These are phyloP conservation scores for Bubo scandiacus DNA, from an alignment of 2,113 vertebrate genomes.

Conservation along the genomic window DNA sequence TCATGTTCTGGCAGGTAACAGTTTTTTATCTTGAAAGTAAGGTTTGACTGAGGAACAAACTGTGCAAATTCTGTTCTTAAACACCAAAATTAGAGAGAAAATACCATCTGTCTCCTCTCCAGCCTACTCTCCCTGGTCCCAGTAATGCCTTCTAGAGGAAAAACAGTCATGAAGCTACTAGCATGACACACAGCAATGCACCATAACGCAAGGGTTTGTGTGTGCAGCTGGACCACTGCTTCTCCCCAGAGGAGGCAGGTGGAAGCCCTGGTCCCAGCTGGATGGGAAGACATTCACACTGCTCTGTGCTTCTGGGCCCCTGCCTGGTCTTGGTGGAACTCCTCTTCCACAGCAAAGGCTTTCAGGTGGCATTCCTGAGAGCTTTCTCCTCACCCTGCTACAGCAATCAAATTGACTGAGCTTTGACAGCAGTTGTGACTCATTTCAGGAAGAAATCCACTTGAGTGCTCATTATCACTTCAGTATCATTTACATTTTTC, in stretches of 20 bases:
- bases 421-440: conserved; percentile 46
- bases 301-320: neutral
- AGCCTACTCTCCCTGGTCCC: neutral
- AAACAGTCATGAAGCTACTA: neutral
- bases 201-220: neutral
- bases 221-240: neutral
- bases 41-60: conserved; percentile 45
- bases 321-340: neutral
- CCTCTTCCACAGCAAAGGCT: neutral
- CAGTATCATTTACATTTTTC: conserved; percentile 44
- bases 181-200: neutral
- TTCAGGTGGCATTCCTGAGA: neutral
- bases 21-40: conserved; percentile 35
- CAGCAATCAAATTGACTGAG: neutral
- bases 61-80: conserved; percentile 59
- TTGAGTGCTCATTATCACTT: conserved; percentile 36
- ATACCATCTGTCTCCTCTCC: conserved; percentile 48
- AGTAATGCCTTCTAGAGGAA: neutral
- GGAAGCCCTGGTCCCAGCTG: neutral
- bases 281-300: neutral
- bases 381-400: neutral
- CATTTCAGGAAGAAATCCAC: conserved; percentile 14
- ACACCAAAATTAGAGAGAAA: conserved; percentile 50
- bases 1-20: conserved; percentile 46
- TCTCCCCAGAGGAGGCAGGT: neutral